Percentiles rank a stretch among this genome's conserved stretches.
Evolutionary conservation across 1,140 invertebrate genomes (phyloP).

Genomic region (Linepithema humile): DNA sequence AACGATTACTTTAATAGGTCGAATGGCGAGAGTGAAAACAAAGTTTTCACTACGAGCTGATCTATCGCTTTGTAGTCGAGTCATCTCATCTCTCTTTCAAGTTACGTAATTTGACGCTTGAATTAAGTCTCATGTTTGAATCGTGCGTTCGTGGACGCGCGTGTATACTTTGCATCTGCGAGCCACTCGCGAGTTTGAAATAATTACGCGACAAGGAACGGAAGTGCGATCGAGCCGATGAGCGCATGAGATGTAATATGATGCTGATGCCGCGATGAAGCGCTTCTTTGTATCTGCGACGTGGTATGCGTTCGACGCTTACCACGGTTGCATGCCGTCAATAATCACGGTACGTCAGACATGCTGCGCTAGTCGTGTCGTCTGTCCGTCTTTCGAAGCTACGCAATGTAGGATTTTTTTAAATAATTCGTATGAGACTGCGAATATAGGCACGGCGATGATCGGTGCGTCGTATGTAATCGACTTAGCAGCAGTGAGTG

Average conservation of each 20-base stretch:
- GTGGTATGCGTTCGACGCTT: neutral
- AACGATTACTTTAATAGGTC: too few relatives aligned
- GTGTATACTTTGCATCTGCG: neutral
- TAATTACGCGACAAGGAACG: constrained; percentile 43
- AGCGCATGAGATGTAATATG: constrained; percentile 19
- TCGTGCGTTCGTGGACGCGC: neutral
- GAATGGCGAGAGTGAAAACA: neutral
- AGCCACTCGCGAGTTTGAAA: neutral
- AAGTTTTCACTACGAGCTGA: neutral
- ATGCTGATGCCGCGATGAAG: constrained; percentile 47
- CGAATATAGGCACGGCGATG: constrained; percentile 5
- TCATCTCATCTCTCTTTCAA: neutral
- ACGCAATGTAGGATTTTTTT: constrained; percentile 1
- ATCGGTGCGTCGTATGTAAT: constrained; percentile 18
- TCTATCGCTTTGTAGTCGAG: neutral
- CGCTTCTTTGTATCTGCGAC: constrained; percentile 37
- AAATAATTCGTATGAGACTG: neutral
- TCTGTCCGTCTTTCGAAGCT: constrained; percentile 14
- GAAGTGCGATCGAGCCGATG: constrained; percentile 35
- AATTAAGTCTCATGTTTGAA: neutral
- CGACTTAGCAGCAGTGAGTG: neutral
- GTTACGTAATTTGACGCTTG: neutral
- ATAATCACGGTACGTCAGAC: constrained; percentile 38
- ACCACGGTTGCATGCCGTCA: constrained; percentile 17
- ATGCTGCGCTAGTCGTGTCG: constrained; percentile 27